These are phyloP conservation scores for Aphelinus certus DNA, from an alignment of 1,140 invertebrate species.

Conservation along the genomic window DNA sequence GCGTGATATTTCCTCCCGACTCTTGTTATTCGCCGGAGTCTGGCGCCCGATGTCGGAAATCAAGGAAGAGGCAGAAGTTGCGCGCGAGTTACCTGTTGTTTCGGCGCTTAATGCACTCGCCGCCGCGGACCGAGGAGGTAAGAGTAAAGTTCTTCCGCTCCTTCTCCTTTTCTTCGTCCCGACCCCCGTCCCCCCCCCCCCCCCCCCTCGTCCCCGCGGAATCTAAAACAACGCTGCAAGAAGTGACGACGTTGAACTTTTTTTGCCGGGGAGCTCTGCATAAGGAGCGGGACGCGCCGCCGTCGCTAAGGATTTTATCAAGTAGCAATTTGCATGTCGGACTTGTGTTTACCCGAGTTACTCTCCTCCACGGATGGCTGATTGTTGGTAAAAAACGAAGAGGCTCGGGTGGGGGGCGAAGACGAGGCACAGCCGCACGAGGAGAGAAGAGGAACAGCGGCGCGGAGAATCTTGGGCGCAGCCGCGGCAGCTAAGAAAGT, in stretches of 20 bases:
- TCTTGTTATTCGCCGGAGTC: too few relatives aligned
- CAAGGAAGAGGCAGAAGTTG: too few relatives aligned
- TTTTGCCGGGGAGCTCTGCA: neutral
- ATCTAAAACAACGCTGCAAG: conserved; percentile 4
- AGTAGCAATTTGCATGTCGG: conserved; percentile 24
- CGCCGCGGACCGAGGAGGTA: too few relatives aligned
- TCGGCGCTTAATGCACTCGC: too few relatives aligned
- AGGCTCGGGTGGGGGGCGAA: too few relatives aligned
- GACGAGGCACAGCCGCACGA: neutral
- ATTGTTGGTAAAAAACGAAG: conserved; percentile 1
- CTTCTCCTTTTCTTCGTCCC: too few relatives aligned
- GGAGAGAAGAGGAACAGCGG: neutral
- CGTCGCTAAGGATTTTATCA: conserved; percentile 23
- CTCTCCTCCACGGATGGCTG: conserved; percentile 1
- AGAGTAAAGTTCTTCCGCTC: too few relatives aligned
- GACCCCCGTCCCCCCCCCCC: too few relatives aligned
- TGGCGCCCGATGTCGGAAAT: too few relatives aligned
- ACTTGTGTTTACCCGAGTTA: conserved; percentile 13
- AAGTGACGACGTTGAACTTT: conserved; percentile 4
- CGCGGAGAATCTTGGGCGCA: neutral
- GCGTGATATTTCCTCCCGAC: too few relatives aligned
- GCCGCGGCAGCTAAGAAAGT: too few relatives aligned
- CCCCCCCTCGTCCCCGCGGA: neutral
- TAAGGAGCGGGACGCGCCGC: neutral
- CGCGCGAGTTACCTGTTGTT: too few relatives aligned